These are phyloP conservation scores for Esperia sulphurella DNA, from an alignment of 2,888 invertebrate species.

Conservation along the genomic window DNA sequence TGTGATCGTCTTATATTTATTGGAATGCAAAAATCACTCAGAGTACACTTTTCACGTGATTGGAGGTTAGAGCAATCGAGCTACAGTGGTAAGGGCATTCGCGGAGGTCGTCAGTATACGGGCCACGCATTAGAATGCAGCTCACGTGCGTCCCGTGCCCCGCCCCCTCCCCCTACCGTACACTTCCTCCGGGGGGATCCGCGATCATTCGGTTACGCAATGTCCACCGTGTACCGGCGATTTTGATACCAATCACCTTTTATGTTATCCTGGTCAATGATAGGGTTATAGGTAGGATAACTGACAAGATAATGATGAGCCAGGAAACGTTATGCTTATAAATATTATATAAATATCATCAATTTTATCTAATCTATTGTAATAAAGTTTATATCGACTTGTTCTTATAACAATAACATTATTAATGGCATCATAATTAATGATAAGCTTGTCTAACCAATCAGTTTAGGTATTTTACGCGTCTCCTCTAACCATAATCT, in stretches of 20 bases:
- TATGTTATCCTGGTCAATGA: neutral
- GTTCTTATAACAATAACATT: too few species aligned
- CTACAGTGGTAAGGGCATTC: slow-evolving; percentile 16
- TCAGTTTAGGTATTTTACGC: too few species aligned
- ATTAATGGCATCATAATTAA: too few species aligned
- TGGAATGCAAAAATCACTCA: neutral
- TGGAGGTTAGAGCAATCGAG: slow-evolving; percentile 16
- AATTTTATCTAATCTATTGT: too few species aligned
- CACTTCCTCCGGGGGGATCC: slow-evolving; percentile 25
- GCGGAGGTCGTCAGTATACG: slow-evolving; percentile 29
- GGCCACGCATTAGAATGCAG: slow-evolving; percentile 52
- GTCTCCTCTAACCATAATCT: too few species aligned
- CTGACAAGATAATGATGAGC: neutral
- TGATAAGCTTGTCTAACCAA: too few species aligned
- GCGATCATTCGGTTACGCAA: slow-evolving; percentile 38
- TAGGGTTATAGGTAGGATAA: neutral
- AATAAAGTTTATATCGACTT: too few species aligned
- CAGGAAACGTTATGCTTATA: neutral
- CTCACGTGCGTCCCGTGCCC: slow-evolving; percentile 37
- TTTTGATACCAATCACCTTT: neutral
- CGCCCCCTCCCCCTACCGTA: slow-evolving; percentile 19
- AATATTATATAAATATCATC: neutral
- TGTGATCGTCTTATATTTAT: too few species aligned
- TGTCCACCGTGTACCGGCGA: slow-evolving; percentile 22
- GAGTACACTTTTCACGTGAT: neutral